These are phyloP conservation scores for Tupaia tana DNA, from an alignment of 2,113 vertebrate genomes.

Conservation along the genomic window DNA sequence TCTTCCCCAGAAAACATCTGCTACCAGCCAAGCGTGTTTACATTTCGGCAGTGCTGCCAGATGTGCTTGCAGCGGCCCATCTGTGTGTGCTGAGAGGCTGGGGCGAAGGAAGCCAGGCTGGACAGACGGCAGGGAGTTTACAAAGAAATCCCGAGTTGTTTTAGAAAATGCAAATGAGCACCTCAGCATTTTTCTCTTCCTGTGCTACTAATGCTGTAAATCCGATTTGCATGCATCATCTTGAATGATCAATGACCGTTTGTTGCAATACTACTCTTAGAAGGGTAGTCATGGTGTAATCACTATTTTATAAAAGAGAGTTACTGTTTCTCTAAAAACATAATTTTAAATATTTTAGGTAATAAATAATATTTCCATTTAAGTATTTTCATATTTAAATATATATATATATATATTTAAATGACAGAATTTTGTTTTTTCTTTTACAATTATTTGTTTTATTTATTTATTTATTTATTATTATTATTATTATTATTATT, in stretches of 20 bases:
- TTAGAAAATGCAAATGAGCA: conserved; percentile 1
- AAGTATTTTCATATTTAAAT: conserved; percentile 32
- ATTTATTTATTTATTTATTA: too few relatives aligned
- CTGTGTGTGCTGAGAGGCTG: conserved; percentile 17
- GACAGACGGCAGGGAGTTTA: neutral
- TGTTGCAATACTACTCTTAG: neutral
- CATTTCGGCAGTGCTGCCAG: conserved; percentile 31
- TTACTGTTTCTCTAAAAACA: neutral
- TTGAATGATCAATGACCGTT: neutral
- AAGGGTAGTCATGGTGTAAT: neutral
- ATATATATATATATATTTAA: neutral
- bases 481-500: too few relatives aligned
- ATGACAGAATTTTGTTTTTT: too few relatives aligned
- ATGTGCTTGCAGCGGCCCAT: conserved; percentile 55
- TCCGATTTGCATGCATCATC: neutral
- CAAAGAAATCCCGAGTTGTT: neutral
- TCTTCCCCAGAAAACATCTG: conserved; percentile 70
- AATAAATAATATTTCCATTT: neutral
- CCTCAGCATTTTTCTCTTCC: neutral
- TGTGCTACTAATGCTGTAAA: neutral
- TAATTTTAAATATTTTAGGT: neutral
- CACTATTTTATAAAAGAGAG: neutral
- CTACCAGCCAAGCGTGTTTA: conserved; percentile 67
- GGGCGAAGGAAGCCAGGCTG: neutral
- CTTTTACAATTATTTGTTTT: too few relatives aligned